These are phyloP conservation scores for Chascanopsetta lugubris DNA, from an alignment of 2,113 vertebrate genomes.

Conservation along the genomic window DNA sequence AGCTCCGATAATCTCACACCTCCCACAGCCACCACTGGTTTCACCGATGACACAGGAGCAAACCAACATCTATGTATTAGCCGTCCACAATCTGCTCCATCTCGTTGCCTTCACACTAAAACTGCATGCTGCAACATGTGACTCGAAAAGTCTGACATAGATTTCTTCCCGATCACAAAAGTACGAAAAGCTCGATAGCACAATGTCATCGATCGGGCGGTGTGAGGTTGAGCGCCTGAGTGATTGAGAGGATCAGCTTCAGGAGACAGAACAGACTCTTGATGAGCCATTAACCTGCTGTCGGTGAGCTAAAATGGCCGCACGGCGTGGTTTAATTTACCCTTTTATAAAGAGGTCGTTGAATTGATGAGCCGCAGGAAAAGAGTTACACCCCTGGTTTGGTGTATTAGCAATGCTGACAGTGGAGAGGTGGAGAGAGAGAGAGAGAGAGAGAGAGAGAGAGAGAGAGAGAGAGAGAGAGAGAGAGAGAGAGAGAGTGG, in stretches of 20 bases:
- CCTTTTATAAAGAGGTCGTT: constrained; percentile 72
- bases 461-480: constrained; percentile 47
- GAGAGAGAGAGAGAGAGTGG: no score
- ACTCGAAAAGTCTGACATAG: no score
- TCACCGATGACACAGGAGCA: constrained; percentile 41
- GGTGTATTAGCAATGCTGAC: constrained; percentile 59
- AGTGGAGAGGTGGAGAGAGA: constrained; percentile 55
- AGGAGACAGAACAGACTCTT: constrained; percentile 70
- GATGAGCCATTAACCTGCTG: constrained; percentile 78
- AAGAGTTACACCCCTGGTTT: constrained; percentile 60
- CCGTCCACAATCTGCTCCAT: no score
- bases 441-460: constrained; percentile 49
- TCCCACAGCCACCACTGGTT: constrained; percentile 35
- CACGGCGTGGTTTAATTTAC: constrained; percentile 70
- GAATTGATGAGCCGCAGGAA: constrained; percentile 70
- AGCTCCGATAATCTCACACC: constrained; percentile 52
- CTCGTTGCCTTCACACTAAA: no score
- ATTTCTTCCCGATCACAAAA: not conserved
- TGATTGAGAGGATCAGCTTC: constrained; percentile 62
- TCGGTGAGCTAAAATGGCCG: constrained; percentile 61
- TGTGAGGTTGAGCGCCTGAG: constrained; percentile 42
- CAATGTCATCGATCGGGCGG: constrained; percentile 45
- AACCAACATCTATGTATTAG: no score
- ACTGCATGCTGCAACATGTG: not conserved
- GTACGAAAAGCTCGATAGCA: constrained; percentile 4